Evolutionary conservation across 2,113 vertebrate species (phyloP), one percentile per base, ranked within the genome.

Genomic region (Lates calcarifer): DNA sequence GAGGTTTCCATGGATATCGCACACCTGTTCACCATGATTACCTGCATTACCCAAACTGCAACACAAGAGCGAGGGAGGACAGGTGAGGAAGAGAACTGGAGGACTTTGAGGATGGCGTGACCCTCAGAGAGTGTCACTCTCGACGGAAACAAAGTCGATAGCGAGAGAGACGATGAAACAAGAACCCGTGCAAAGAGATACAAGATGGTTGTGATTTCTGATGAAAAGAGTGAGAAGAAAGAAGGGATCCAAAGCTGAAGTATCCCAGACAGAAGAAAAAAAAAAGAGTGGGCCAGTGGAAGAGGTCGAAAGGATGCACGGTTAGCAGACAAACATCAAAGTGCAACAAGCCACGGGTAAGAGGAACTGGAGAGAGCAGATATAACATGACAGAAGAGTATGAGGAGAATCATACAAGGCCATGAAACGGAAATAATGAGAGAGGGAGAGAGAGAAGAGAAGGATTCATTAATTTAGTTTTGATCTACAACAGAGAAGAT

Each of bases 31-130:
- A 95, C 94, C 96, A 94, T 94, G 95, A 96, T 96, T 97, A 96
- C 95, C 95, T 95, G 94, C 91, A 94, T 95, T 95, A 97, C 94
- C 95, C 82, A 94, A 83, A 96, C 95, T 97, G 96, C 77, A 97
- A 97, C 92, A 96, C 90, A 96, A 96, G 93, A 95, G 82, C 2
- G 33, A 71, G 43, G 73, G 62, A 43, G 60, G 49, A 64, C 51
- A 72, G 81, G 63, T 80, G 82, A 84, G 31, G 76, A 51, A 81
- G 68, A 56, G n/a, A 75, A 60, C 17, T 57, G 60, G 53, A 71
- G 14, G 41, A 68, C 18, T 55, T 53, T 12, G 6, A 60, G 56
- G 65, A 69, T 18, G 66, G 29, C 41, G 51, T 9, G 56, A 78
- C 77, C 62, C 63, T 71, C 14, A 5, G 62, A 65, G 45, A 47